A percentile compares a stretch with the other conserved stretches of the same genome.
Conservation (phyloP, 2,113 vertebrate genomes). For the Platichthys stellatus region DNA sequence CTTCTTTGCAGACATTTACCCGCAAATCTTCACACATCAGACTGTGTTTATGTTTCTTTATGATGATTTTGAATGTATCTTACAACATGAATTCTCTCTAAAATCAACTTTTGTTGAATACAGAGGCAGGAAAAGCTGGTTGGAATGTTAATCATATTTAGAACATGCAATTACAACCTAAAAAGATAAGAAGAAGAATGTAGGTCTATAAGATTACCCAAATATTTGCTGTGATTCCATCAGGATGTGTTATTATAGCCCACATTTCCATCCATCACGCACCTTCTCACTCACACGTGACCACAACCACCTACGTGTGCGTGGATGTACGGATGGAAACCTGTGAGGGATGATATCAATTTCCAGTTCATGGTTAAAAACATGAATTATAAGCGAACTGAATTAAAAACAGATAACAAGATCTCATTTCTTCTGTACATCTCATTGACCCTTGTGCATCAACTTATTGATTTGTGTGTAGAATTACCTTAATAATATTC, state of each 20-base stretch:
- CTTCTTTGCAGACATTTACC: neutral
- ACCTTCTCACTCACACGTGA: neutral
- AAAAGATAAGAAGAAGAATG: neutral
- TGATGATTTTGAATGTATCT: neutral
- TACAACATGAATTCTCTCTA: neutral
- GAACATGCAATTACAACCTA: neutral
- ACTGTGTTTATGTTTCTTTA: neutral
- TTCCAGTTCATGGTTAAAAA: slow-evolving; percentile 1
- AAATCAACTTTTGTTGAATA: neutral
- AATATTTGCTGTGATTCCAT: neutral
- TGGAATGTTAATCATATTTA: neutral
- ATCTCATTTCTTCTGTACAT: neutral
- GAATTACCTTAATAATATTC: neutral
- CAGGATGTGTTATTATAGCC: neutral
- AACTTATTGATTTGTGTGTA: slow-evolving; percentile 13
- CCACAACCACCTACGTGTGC: neutral
- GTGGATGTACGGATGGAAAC: neutral
- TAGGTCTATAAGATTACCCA: neutral
- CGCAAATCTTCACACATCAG: neutral
- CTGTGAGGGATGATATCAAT: neutral
- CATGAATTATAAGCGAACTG: neutral
- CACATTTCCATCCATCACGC: neutral
- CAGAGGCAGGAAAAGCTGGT: neutral
- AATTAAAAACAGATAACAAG: slow-evolving; percentile 2
- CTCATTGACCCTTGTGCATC: neutral